A percentile compares a stretch with the other conserved stretches of the same genome.
Conservation (phyloP, 2,113 vertebrate species). For the Tragelaphus buxtoni region DNA sequence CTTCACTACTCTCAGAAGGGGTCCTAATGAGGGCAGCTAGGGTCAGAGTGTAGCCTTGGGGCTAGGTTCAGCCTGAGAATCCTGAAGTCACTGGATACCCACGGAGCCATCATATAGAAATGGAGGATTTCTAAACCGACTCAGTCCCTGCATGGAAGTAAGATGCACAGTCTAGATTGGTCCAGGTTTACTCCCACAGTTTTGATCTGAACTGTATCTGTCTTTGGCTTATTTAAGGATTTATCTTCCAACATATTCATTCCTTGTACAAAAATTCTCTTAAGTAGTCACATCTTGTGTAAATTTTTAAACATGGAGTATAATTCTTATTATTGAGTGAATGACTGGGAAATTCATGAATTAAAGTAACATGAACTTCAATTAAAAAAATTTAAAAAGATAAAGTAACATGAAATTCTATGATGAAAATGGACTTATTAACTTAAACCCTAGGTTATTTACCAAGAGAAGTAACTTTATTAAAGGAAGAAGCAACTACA, state of each 20-base stretch:
- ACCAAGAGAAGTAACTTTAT: conserved; percentile 13
- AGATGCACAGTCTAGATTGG: not conserved
- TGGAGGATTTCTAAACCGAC: not conserved
- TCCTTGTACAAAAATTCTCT: not conserved
- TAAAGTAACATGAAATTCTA: not conserved
- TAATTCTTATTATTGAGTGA: not conserved
- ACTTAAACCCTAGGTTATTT: not conserved
- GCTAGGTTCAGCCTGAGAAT: not conserved
- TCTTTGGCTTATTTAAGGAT: not conserved
- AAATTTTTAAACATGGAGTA: not conserved
- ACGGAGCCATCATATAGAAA: not conserved
- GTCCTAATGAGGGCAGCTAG: not conserved
- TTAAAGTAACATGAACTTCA: not conserved
- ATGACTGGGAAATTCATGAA: not conserved
- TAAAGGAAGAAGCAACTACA: not conserved
- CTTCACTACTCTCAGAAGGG: not conserved
- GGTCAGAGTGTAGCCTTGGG: not conserved
- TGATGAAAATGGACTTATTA: conserved; percentile 18
- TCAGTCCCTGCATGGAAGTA: not conserved
- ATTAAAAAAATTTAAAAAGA: not conserved
- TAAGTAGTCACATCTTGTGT: not conserved
- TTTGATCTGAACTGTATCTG: conserved; percentile 2
- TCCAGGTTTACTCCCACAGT: not conserved
- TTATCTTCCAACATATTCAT: not conserved
- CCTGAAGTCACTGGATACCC: not conserved